These are phyloP conservation scores for Procavia capensis DNA, from an alignment of 2,113 vertebrate genomes.

Conservation along the genomic window DNA sequence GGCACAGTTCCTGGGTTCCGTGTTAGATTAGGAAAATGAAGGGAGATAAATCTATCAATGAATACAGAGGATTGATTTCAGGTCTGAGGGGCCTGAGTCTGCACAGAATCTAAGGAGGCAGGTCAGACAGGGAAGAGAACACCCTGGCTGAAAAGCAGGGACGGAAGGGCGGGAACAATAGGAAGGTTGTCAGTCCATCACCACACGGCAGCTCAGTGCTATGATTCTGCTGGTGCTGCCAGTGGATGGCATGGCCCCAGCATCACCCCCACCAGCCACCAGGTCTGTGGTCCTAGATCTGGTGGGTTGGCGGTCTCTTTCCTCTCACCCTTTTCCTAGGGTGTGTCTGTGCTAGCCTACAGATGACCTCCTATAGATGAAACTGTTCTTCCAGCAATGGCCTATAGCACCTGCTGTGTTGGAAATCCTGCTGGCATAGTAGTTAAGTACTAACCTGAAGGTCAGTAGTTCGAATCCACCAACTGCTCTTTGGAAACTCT, in stretches of 20 bases:
- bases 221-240: not conserved
- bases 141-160: not conserved
- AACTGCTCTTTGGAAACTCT: too few relatives aligned
- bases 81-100: not conserved
- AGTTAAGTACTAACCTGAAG: too few relatives aligned
- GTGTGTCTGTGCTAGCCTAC: not conserved
- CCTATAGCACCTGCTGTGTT: not conserved
- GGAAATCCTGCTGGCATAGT: too few relatives aligned
- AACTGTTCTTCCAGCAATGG: not conserved
- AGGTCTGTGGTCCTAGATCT: not conserved
- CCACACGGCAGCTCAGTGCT: accelerated
- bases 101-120: not conserved
- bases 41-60: not conserved
- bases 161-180: not conserved
- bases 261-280: not conserved
- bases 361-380: not conserved
- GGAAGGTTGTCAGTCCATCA: too few relatives aligned
- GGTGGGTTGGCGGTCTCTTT: too few relatives aligned
- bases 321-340: accelerated
- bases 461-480: too few relatives aligned
- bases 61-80: not conserved
- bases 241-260: not conserved
- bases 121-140: not conserved
- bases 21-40: not conserved
- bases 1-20: not conserved